Conservation (phyloP, 2,113 vertebrate species). For the Micromys minutus region DNA sequence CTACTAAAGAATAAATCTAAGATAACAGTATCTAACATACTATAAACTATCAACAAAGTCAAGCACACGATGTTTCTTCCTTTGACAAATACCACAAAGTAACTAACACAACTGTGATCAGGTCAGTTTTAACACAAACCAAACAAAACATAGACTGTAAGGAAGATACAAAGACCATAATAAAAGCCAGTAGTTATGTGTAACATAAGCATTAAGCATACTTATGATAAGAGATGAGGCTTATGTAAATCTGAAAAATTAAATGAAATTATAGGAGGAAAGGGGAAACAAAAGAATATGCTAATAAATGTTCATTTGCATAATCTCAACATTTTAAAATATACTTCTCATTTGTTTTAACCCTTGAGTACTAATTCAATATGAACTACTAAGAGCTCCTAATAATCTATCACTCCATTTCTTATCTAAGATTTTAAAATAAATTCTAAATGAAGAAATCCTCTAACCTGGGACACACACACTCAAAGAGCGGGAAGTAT, state of each 20-base stretch:
- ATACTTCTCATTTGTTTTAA: slow-evolving; percentile 6
- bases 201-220: background rate
- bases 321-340: background rate
- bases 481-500: no score
- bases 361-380: background rate
- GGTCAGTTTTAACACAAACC: slow-evolving; percentile 4
- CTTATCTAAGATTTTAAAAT: slow-evolving; percentile 58
- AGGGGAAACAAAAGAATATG: background rate
- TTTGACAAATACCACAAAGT: slow-evolving; percentile 42
- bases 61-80: background rate
- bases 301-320: slow-evolving; percentile 3
- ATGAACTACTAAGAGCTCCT: slow-evolving; percentile 24
- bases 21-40: background rate
- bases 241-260: slow-evolving; percentile 11
- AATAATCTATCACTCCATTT: background rate
- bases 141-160: slow-evolving; percentile 33
- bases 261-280: background rate
- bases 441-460: slow-evolving; percentile 42
- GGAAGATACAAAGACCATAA: background rate
- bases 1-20: background rate
- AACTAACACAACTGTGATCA: slow-evolving; percentile 10
- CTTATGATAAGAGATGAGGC: no score
- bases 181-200: background rate
- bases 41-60: background rate
- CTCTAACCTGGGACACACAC: background rate